phyloP scores from a whole-genome alignment of 2,113 vertebrate genomes.

The Nymphicus hollandicus region DNA sequence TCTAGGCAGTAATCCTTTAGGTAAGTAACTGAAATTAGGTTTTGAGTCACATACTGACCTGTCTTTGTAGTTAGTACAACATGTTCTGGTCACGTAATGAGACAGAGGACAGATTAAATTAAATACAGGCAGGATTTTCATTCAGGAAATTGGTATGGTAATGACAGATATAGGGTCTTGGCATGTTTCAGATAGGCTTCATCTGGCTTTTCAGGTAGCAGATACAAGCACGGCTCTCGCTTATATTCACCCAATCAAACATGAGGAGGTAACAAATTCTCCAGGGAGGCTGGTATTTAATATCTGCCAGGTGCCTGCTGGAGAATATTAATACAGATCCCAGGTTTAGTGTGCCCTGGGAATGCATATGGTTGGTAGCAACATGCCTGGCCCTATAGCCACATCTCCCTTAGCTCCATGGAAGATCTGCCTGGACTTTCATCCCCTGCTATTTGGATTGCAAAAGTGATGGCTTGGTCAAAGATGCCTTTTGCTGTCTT shows the following conservation, averaged over 20 bases:
- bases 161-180: not conserved
- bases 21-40: conserved; percentile 21
- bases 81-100: not conserved
- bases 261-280: conserved; percentile 53
- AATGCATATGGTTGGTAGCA: conserved; percentile 13
- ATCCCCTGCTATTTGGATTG: not conserved
- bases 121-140: conserved; percentile 12
- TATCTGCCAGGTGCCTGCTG: conserved; percentile 28
- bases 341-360: not conserved
- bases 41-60: conserved; percentile 15
- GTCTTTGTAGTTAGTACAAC: not conserved
- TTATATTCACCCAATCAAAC: conserved; percentile 51
- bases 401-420: not conserved
- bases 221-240: not conserved
- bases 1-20: conserved; percentile 9
- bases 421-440: not conserved
- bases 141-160: conserved; percentile 24
- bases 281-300: conserved; percentile 11
- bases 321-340: conserved; percentile 39
- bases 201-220: conserved; percentile 29
- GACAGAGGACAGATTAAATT: not conserved
- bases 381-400: not conserved
- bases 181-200: conserved; percentile 24
- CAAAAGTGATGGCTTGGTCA: not conserved
- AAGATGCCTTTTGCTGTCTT: not conserved